Conservation (phyloP, 2,888 invertebrate genomes). For the Zaprionus lineosus region DNA sequence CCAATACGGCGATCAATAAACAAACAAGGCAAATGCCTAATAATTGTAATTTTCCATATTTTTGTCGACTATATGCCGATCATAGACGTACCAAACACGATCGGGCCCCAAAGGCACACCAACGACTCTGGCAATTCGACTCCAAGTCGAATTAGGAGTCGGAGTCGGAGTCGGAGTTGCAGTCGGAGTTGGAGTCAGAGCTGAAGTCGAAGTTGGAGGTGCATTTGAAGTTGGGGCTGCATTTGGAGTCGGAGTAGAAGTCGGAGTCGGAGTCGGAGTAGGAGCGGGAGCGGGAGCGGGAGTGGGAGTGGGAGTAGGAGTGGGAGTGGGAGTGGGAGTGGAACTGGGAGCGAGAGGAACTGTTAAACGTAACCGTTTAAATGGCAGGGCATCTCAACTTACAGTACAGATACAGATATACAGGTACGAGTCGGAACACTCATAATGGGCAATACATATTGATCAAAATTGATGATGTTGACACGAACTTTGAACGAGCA, state of each 20-base stretch:
- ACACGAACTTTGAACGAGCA: slow-evolving; percentile 76
- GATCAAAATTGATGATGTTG: slow-evolving; percentile 79
- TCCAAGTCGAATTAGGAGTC: neutral
- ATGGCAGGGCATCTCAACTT: slow-evolving; percentile 38
- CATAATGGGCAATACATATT: slow-evolving; percentile 64
- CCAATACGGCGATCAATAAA: slow-evolving; percentile 74
- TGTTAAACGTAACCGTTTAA: slow-evolving; percentile 52
- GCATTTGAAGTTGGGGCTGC: slow-evolving; percentile 25
- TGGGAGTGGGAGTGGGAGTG: slow-evolving; percentile 28
- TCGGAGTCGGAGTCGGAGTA: neutral
- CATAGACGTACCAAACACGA: slow-evolving; percentile 70
- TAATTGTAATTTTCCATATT: slow-evolving; percentile 77
- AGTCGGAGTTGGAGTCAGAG: slow-evolving; percentile 3
- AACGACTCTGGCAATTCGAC: neutral
- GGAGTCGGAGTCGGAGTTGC: neutral
- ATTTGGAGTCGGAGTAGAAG: slow-evolving; percentile 18
- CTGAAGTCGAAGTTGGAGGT: slow-evolving; percentile 20
- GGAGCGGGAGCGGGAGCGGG: slow-evolving; percentile 1
- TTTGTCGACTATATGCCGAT: slow-evolving; percentile 69
- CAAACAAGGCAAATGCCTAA: slow-evolving; percentile 77
- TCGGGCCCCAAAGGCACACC: slow-evolving; percentile 52
- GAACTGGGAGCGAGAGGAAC: slow-evolving; percentile 37
- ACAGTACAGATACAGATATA: slow-evolving; percentile 13
- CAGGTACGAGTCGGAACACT: slow-evolving; percentile 31
- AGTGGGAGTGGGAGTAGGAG: slow-evolving; percentile 21